phyloP scores from a whole-genome alignment of 2,797 vertebrate genomes.

The Liasis olivaceus region DNA sequence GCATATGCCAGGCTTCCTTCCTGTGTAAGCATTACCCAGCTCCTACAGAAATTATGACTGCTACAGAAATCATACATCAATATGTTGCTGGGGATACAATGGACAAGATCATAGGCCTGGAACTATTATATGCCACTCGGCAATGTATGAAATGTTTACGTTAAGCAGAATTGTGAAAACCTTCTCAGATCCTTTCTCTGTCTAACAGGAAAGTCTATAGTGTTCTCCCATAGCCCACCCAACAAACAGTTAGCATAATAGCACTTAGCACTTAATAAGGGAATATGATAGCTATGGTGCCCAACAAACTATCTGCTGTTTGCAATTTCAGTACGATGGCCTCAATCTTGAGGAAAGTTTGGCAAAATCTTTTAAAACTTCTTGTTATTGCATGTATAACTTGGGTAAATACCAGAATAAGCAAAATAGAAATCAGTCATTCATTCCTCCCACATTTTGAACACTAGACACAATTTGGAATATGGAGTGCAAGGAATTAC shows the following conservation, averaged over 20 bases:
- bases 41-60: not conserved
- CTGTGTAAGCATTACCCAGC: not conserved
- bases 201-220: not conserved
- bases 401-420: not conserved
- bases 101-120: not conserved
- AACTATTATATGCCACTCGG: not conserved
- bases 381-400: not conserved
- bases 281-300: not conserved
- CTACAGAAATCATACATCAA: not conserved
- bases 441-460: not conserved
- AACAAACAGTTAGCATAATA: not conserved
- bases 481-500: not conserved
- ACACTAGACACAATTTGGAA: not conserved
- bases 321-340: not conserved
- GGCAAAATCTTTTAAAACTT: not conserved
- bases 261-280: not conserved
- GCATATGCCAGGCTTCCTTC: not conserved
- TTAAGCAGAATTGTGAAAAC: not conserved
- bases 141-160: not conserved
- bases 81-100: not conserved
- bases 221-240: not conserved
- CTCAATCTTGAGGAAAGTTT: not conserved
- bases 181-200: not conserved
- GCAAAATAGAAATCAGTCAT: not conserved
- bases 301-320: not conserved